Conservation (phyloP, 2,888 invertebrate genomes). For the Catonia carolina region DNA sequence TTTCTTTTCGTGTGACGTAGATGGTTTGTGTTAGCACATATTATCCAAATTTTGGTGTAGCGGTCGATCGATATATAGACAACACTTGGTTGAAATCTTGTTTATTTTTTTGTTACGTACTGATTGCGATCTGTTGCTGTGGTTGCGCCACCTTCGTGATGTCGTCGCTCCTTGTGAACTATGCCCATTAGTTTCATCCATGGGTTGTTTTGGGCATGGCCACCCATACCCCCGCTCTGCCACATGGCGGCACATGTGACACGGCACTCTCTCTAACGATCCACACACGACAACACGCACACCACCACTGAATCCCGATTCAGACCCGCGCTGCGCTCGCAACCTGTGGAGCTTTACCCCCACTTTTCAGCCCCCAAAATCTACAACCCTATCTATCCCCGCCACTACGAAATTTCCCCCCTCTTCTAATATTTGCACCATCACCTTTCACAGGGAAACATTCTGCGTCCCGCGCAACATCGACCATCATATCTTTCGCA, state of each 20-base stretch:
- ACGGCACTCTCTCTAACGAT: background rate
- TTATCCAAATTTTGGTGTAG: no score
- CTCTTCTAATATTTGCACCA: no score
- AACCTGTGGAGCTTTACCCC: conserved; percentile 7
- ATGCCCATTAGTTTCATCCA: conserved; percentile 80
- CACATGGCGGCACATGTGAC: conserved; percentile 51
- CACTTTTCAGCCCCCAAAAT: background rate
- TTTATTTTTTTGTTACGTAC: no score
- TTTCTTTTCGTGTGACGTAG: no score
- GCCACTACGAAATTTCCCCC: no score
- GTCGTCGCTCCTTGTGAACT: conserved; percentile 66
- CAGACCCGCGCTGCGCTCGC: background rate
- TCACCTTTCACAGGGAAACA: no score
- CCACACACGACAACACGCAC: background rate
- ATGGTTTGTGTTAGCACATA: no score
- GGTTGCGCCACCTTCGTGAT: conserved; percentile 30
- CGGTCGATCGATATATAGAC: no score
- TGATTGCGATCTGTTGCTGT: no score
- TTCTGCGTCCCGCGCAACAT: no score
- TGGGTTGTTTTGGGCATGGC: conserved; percentile 68
- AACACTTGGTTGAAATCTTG: no score
- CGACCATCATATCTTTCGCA: no score
- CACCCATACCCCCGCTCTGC: conserved; percentile 68
- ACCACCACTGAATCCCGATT: background rate
- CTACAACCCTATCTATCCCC: background rate